phyloP scores from a whole-genome alignment of 2,797 vertebrate species.

The Sarcophilus harrisii region DNA sequence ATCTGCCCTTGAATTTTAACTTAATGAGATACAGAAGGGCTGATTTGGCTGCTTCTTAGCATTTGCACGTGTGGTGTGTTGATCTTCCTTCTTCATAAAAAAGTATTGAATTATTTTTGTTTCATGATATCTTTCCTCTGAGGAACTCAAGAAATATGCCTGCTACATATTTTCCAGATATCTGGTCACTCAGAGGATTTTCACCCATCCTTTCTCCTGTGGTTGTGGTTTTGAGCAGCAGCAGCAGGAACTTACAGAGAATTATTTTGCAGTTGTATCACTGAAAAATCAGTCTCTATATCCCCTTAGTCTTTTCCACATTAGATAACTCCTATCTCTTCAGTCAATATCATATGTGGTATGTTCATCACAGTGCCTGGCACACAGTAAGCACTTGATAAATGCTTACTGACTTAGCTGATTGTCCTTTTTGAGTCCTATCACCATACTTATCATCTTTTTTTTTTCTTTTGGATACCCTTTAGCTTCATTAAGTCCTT shows the following conservation, averaged over 20 bases:
- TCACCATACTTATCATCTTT: not conserved
- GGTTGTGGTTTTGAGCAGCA: not conserved
- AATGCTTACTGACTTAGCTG: not conserved
- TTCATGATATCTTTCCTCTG: conserved; percentile 30
- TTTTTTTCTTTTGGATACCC: not conserved
- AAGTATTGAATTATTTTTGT: conserved; percentile 44
- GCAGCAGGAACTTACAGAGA: not conserved
- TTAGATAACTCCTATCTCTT: not conserved
- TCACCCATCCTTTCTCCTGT: not conserved
- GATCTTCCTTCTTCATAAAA: conserved; percentile 55
- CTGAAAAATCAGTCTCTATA: not conserved
- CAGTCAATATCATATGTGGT: not conserved
- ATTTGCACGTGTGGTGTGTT: conserved; percentile 22
- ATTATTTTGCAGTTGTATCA: not conserved
- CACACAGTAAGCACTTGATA: not conserved
- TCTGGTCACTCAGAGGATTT: not conserved
- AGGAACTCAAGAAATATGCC: conserved; percentile 47
- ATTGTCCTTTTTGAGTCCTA: not conserved
- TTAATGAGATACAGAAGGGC: not conserved
- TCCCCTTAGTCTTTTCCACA: not conserved
- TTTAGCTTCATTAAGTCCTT: not conserved
- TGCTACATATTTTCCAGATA: conserved; percentile 34
- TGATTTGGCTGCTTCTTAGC: not conserved
- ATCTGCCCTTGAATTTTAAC: not conserved
- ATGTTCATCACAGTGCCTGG: not conserved